Evolutionary conservation across 2,113 vertebrate genomes (phyloP).

Genomic region (Gallinago paraguaiae): DNA sequence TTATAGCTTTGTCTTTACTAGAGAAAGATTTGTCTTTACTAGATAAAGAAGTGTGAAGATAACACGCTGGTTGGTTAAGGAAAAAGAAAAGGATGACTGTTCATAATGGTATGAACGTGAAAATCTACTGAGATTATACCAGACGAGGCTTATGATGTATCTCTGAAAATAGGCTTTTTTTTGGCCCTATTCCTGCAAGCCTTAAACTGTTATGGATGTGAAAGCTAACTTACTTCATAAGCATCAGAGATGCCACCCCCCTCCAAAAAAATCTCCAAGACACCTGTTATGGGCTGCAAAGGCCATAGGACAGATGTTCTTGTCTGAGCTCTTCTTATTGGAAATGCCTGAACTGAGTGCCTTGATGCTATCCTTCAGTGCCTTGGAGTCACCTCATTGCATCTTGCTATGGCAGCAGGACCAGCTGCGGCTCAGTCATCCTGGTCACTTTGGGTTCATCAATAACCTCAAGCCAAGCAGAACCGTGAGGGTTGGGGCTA

Average conservation of each 20-base stretch:
- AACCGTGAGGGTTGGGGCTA: background rate
- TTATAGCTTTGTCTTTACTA: background rate
- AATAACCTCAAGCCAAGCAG: background rate
- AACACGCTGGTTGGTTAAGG: rapidly evolving
- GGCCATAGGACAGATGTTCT: background rate
- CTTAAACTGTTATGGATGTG: background rate
- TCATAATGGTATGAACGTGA: background rate
- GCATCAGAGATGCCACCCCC: background rate
- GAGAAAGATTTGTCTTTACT: background rate
- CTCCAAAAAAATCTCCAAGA: background rate
- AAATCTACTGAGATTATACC: background rate
- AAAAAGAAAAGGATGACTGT: background rate
- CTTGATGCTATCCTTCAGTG: background rate
- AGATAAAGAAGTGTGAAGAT: background rate
- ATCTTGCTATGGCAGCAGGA: background rate
- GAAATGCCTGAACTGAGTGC: background rate
- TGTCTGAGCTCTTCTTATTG: background rate
- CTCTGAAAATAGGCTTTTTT: background rate
- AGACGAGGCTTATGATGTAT: background rate
- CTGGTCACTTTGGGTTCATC: background rate
- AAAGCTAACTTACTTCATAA: background rate
- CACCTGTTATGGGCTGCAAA: background rate
- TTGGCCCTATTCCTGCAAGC: background rate
- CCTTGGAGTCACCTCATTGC: background rate
- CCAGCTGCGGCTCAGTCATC: background rate